These are phyloP conservation scores for Alethe diademata DNA, from an alignment of 2,113 vertebrate genomes.

Conservation along the genomic window DNA sequence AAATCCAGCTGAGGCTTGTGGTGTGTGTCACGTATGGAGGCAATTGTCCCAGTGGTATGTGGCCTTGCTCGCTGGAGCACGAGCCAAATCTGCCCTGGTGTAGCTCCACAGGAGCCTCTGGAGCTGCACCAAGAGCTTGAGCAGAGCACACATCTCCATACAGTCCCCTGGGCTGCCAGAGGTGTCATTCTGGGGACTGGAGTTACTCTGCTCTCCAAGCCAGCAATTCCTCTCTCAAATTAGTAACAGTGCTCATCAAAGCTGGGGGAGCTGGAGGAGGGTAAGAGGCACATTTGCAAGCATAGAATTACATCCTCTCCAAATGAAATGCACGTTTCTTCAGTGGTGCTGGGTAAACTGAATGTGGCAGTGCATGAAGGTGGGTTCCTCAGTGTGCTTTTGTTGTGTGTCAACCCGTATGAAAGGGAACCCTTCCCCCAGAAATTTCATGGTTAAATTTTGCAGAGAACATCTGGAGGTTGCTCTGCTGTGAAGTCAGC, in stretches of 20 bases:
- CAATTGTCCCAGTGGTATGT: neutral
- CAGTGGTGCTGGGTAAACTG: neutral
- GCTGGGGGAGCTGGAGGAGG: neutral
- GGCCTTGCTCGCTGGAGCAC: fast-evolving
- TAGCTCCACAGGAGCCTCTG: neutral
- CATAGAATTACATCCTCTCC: neutral
- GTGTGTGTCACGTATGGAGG: constrained; percentile 17
- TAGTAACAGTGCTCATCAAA: neutral
- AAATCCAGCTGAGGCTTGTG: constrained; percentile 28
- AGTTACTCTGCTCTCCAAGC: neutral
- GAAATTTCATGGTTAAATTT: neutral
- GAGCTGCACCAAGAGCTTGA: neutral
- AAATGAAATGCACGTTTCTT: neutral
- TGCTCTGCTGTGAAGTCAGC: neutral
- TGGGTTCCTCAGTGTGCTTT: neutral
- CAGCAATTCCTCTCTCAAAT: neutral
- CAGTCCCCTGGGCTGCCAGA: neutral
- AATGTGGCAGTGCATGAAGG: neutral
- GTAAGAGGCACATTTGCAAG: neutral
- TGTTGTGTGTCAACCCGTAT: fast-evolving
- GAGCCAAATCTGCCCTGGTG: neutral
- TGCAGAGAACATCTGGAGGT: neutral
- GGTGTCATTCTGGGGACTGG: neutral
- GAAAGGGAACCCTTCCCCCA: neutral
- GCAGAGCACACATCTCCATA: fast-evolving